Base-by-base conservation (phyloP, 2,797 vertebrate genomes). In the Sternarchorhynchus goeldii region DNA sequence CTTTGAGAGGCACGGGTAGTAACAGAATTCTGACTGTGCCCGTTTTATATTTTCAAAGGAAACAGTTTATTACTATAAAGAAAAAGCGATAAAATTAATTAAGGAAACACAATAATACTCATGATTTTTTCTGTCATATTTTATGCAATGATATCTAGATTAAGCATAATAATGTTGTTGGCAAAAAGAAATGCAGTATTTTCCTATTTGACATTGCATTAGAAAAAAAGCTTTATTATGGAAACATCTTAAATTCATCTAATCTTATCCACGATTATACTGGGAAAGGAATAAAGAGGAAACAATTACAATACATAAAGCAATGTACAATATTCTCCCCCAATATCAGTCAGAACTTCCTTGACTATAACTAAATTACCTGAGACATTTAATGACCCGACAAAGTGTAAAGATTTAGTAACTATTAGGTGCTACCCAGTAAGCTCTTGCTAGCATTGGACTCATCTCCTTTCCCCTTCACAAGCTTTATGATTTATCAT, bases 131-230 rank as follows among this genome's bases (percentile, higher is more conserved):
- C 63, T 67, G 87, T 88, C 86, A 77, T 89, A 90, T 91, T 88
- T 88, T 85, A 88, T 90, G 88, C 86, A 91, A 91, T 88, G 87
- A 87, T 90, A 91, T 91, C 90, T 90, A 91, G 88, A 92, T 93
- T 90, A 91, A 92, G 88, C 81, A 87, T 83, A 91, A 91, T 92
- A 92, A 92, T 93, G 88, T 91, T 92, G 82, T 91, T 92, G 93
- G 92, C 87, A 82, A 83, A 83, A 10, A 78, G 78, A 25, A 62
- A 85, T 82, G 83, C 81, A 89, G 88, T 89, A 82, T 80, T 2
- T 31, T 85, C 25, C 25, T 25, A 25, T 87, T 88, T 89, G 86
- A 83, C 85, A 85, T 62, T 86, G 87, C 84, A 88, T 87, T 78
- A 80, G 86, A 82, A 66, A 78, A 78, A 80, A 84, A 31, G 74